A percentile compares a stretch with the other conserved stretches of the same genome.
These are phyloP conservation scores for Oreochromis grahami DNA, from an alignment of 2,797 vertebrate species.

Conservation along the genomic window DNA sequence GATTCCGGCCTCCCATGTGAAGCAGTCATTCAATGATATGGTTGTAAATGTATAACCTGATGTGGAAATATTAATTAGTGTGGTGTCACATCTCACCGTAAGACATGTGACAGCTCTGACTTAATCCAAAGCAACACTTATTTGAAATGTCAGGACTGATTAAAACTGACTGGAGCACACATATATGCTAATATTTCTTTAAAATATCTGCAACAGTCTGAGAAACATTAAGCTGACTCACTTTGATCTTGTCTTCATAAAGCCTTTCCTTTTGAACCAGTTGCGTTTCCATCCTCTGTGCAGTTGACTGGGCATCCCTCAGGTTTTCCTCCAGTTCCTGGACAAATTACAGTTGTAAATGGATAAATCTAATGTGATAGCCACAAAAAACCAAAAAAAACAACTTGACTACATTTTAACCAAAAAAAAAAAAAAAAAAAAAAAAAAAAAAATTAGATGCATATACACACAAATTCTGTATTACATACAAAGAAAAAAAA, in stretches of 20 bases:
- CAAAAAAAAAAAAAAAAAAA: background rate
- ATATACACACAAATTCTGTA: background rate
- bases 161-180: background rate
- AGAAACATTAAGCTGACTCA: slow-evolving; percentile 46
- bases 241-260: slow-evolving; percentile 97
- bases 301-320: slow-evolving; percentile 91
- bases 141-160: slow-evolving; percentile 1
- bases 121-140: background rate
- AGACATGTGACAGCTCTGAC: slow-evolving; percentile 5
- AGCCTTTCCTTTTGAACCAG: slow-evolving; percentile 96
- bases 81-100: slow-evolving; percentile 11
- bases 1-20: background rate
- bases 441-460: background rate
- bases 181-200: background rate
- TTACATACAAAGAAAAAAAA: background rate
- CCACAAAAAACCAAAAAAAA: background rate
- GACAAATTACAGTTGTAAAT: background rate
- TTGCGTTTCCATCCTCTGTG: slow-evolving; percentile 93
- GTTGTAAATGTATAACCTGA: slow-evolving; percentile 10
- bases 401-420: background rate
- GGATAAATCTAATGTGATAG: background rate
- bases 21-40: background rate
- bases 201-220: background rate
- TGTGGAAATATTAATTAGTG: slow-evolving; percentile 19
- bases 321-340: slow-evolving; percentile 97